These are phyloP conservation scores for Diabrotica balteata DNA, from an alignment of 2,888 invertebrate genomes.

Conservation along the genomic window DNA sequence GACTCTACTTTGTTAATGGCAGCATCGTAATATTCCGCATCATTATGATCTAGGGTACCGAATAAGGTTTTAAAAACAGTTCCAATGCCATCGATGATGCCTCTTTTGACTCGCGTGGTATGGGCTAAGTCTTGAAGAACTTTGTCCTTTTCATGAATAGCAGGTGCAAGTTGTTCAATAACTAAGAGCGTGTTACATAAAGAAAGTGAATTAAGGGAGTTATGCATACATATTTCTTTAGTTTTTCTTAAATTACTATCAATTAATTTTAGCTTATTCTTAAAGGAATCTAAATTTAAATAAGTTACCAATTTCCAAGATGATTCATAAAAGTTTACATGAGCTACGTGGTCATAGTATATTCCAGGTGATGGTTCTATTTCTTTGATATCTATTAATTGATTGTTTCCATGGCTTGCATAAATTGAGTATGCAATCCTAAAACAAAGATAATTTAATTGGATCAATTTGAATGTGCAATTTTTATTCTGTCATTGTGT, in stretches of 20 bases:
- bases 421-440: too few species aligned
- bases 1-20: constrained; percentile 26
- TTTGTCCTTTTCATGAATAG: constrained; percentile 8
- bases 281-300: constrained; percentile 16
- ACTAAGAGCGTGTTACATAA: constrained; percentile 18
- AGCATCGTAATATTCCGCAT: constrained; percentile 34
- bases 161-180: constrained; percentile 5
- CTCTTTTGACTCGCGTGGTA: constrained; percentile 11
- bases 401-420: too few species aligned
- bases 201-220: constrained; percentile 1
- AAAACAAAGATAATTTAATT: background rate
- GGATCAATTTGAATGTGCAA: constrained; percentile 20
- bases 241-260: constrained; percentile 20
- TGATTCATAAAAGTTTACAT: constrained; percentile 21
- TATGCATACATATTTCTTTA: constrained; percentile 13
- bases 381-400: background rate
- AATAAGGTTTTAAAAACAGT: constrained; percentile 31
- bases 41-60: constrained; percentile 35
- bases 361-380: constrained; percentile 15
- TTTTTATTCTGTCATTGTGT: constrained; percentile 34
- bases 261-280: constrained; percentile 22
- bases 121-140: constrained; percentile 5
- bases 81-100: constrained; percentile 26
- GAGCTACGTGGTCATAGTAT: constrained; percentile 26
- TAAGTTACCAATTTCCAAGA: constrained; percentile 31